Conservation (phyloP, 2,113 vertebrate species). For the Cyprinodon variegatus region DNA sequence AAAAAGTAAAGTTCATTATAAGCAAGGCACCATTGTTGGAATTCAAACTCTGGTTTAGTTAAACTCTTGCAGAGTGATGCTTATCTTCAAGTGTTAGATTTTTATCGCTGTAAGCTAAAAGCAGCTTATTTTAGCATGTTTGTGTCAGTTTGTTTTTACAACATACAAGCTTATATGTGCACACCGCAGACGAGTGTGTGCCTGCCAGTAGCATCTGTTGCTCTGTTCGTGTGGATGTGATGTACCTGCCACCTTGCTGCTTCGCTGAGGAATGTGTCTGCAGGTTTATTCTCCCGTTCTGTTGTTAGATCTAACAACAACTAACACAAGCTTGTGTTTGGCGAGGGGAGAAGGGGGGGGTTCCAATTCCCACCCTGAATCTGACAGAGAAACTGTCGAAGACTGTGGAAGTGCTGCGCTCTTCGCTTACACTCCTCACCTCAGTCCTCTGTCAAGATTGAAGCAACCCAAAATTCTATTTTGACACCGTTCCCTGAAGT, state of each 20-base stretch:
- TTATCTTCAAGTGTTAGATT: conserved; percentile 63
- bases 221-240: conserved; percentile 68
- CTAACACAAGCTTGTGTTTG: conserved; percentile 50
- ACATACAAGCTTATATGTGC: conserved; percentile 44
- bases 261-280: conserved; percentile 46
- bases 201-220: conserved; percentile 73
- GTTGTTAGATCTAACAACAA: conserved; percentile 69
- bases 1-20: neutral
- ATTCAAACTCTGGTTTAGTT: conserved; percentile 32
- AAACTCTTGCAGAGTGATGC: conserved; percentile 8
- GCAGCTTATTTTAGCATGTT: conserved; percentile 56
- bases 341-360: conserved; percentile 20
- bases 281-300: conserved; percentile 3
- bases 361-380: conserved; percentile 52
- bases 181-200: conserved; percentile 35
- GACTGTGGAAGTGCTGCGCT: conserved; percentile 29
- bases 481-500: conserved; percentile 20
- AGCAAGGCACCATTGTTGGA: conserved; percentile 18
- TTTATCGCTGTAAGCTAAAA: conserved; percentile 53
- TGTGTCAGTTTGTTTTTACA: conserved; percentile 47
- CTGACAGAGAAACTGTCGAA: conserved; percentile 62
- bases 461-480: conserved; percentile 25
- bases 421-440: conserved; percentile 26
- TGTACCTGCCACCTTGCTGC: conserved; percentile 74
- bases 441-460: conserved; percentile 36